Conservation (phyloP, 2,888 invertebrate genomes). For the Antheraea assamensis region DNA sequence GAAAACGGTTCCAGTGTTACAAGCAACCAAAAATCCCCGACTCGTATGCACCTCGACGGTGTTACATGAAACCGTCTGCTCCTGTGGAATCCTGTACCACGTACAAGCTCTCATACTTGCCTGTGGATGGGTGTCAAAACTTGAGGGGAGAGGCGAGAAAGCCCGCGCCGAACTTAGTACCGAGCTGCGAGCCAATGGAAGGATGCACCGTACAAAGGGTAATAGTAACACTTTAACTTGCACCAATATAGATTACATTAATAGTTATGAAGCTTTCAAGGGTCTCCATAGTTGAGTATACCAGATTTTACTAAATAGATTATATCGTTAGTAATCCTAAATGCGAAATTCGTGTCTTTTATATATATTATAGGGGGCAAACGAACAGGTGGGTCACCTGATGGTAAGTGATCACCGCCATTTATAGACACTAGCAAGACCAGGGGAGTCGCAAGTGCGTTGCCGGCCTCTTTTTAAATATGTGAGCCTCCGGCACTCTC, state of each 20-base stretch:
- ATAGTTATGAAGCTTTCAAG: too few species aligned
- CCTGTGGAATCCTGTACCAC: slow-evolving; percentile 84
- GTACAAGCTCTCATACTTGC: slow-evolving; percentile 85
- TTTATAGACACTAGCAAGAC: too few species aligned
- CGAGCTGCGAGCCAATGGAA: slow-evolving; percentile 75
- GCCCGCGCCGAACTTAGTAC: slow-evolving; percentile 62
- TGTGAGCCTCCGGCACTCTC: too few species aligned
- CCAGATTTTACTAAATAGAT: too few species aligned
- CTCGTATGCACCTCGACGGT: slow-evolving; percentile 80
- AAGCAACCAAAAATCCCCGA: slow-evolving; percentile 82
- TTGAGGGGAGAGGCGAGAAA: slow-evolving; percentile 62
- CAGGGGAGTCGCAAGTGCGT: too few species aligned
- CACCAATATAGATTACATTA: neutral
- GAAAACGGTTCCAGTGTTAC: slow-evolving; percentile 59
- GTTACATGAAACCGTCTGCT: slow-evolving; percentile 81
- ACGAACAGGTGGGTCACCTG: too few species aligned
- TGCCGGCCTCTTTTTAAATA: too few species aligned
- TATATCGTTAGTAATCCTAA: too few species aligned
- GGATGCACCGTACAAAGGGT: slow-evolving; percentile 71
- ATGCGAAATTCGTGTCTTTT: too few species aligned
- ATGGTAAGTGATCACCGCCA: too few species aligned
- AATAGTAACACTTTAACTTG: neutral
- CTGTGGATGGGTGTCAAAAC: slow-evolving; percentile 65
- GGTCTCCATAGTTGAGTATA: too few species aligned
- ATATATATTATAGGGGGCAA: too few species aligned